Conservation (phyloP, 2,797 vertebrate genomes). For the Pteropus rufus region DNA sequence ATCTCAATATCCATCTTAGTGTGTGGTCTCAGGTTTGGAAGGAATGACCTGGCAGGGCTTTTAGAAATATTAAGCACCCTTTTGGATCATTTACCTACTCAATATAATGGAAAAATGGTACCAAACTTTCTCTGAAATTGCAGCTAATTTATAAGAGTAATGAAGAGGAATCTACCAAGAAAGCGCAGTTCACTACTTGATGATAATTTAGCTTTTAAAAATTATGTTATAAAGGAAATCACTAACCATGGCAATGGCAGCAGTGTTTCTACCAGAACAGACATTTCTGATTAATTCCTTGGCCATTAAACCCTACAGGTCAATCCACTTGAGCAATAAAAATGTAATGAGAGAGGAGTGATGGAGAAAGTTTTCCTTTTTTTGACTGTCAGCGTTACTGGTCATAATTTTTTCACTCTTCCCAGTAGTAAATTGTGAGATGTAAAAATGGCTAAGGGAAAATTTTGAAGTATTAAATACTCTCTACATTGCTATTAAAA, state of each 20-base stretch:
- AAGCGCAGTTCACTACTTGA: neutral
- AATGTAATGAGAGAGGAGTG: neutral
- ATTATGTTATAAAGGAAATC: neutral
- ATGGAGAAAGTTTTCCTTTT: neutral
- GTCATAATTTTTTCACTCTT: neutral
- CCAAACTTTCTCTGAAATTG: neutral
- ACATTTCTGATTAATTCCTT: conserved; percentile 31
- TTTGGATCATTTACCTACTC: neutral
- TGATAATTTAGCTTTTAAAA: conserved; percentile 9
- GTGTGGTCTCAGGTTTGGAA: conserved; percentile 56
- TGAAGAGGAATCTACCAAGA: neutral
- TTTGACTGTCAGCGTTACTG: neutral
- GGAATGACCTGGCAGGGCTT: neutral
- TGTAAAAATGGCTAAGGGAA: neutral
- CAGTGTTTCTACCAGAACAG: conserved; percentile 18
- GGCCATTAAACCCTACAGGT: neutral
- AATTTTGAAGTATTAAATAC: neutral
- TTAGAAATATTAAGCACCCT: neutral
- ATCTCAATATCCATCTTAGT: neutral
- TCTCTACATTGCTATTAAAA: neutral
- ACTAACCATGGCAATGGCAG: neutral
- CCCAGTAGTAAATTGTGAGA: neutral
- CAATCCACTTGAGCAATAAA: neutral
- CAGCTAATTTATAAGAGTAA: neutral
- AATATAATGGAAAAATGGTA: neutral